A percentile compares a stretch with the other conserved stretches of the same genome.
phyloP scores from a whole-genome alignment of 2,888 invertebrate genomes.

The Micoletzkya japonica region DNA sequence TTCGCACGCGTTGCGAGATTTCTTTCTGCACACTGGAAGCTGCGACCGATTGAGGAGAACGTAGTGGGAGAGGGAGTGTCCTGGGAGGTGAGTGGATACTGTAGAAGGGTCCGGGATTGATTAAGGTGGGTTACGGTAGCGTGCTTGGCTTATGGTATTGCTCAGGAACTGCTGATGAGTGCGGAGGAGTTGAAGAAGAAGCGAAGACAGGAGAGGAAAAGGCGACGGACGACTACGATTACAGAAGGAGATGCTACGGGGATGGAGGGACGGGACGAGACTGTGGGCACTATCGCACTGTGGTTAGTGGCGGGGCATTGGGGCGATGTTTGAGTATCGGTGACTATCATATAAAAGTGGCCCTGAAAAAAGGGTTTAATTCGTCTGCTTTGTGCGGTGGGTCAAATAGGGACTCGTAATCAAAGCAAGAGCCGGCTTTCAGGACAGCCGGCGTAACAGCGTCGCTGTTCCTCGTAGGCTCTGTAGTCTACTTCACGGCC shows the following conservation, averaged over 20 bases:
- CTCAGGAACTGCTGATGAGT: slow-evolving; percentile 24
- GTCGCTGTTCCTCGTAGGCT: slow-evolving; percentile 22
- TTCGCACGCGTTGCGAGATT: slow-evolving; percentile 23
- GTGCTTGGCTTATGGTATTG: neutral
- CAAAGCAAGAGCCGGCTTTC: neutral
- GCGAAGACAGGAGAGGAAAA: slow-evolving; percentile 3
- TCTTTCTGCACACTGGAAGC: slow-evolving; percentile 15
- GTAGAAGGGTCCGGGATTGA: neutral
- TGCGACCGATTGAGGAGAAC: slow-evolving; percentile 21
- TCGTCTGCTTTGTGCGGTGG: too few species aligned
- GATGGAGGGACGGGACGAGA: neutral
- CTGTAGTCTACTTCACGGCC: slow-evolving; percentile 10
- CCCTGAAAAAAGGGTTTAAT: neutral
- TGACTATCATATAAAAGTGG: neutral
- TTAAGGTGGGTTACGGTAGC: neutral
- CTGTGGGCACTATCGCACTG: slow-evolving; percentile 18
- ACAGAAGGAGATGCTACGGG: neutral
- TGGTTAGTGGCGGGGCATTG: neutral
- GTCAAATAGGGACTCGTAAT: neutral
- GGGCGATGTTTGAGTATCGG: neutral
- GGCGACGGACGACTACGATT: slow-evolving; percentile 14
- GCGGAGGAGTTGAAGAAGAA: slow-evolving; percentile 22
- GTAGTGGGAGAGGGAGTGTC: neutral
- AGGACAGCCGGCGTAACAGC: slow-evolving; percentile 23
- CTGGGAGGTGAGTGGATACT: slow-evolving; percentile 16